phyloP scores from a whole-genome alignment of 2,797 vertebrate species.

The Falco columbarius region DNA sequence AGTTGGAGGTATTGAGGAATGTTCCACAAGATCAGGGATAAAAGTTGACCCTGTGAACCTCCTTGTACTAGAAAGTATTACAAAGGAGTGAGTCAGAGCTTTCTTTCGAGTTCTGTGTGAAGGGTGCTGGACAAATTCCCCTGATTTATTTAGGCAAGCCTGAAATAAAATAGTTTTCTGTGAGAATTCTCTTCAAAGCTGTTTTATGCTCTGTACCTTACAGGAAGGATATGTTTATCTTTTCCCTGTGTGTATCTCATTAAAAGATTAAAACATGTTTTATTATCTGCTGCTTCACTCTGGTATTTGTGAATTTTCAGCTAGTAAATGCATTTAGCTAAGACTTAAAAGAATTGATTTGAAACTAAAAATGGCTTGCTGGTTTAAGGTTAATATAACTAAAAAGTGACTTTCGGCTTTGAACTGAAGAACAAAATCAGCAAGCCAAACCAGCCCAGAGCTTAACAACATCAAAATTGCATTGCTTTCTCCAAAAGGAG shows the following conservation, averaged over 20 bases:
- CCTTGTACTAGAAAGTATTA: background rate
- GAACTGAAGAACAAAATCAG: background rate
- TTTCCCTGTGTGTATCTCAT: background rate
- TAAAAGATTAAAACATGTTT: background rate
- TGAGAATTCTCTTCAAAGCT: background rate
- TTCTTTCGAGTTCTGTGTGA: background rate
- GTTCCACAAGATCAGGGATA: slow-evolving; percentile 12
- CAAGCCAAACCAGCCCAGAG: no score
- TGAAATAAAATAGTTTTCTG: background rate
- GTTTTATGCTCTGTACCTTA: background rate
- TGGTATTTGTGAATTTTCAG: background rate
- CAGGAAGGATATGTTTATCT: background rate
- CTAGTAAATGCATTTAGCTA: background rate
- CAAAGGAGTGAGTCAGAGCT: slow-evolving; percentile 3
- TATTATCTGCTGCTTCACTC: background rate
- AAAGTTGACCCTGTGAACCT: slow-evolving; percentile 42
- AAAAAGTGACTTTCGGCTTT: background rate
- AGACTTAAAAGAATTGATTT: background rate
- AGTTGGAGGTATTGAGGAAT: background rate
- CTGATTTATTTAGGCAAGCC: background rate
- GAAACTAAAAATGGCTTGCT: background rate
- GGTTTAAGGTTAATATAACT: background rate
- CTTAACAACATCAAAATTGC: background rate
- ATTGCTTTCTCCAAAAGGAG: background rate
- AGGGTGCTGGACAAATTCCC: background rate